Evolutionary conservation across 2,113 vertebrate species (phyloP).

Genomic region (Pterocles gutturalis): DNA sequence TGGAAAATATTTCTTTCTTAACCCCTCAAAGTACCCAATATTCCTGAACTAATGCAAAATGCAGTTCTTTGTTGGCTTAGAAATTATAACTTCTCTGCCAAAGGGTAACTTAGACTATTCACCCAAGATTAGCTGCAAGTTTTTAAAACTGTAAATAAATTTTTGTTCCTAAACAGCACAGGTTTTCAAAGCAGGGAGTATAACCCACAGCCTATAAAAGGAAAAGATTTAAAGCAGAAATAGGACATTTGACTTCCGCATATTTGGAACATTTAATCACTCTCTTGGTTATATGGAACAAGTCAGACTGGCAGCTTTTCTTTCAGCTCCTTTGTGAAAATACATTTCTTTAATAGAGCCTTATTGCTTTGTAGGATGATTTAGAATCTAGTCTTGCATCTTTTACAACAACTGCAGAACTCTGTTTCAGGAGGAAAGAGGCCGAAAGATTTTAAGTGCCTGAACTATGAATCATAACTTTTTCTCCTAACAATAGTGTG

Average conservation of each 20-base stretch:
- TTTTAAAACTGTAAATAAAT: constrained; percentile 69
- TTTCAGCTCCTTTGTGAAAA: constrained; percentile 19
- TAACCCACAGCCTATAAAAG: constrained; percentile 62
- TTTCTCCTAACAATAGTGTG: neutral
- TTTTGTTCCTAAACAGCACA: constrained; percentile 49
- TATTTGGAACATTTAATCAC: constrained; percentile 69
- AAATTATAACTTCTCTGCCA: neutral
- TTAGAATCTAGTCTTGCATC: neutral
- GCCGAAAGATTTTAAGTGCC: neutral
- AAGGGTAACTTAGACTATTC: constrained; percentile 60
- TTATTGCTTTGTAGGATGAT: neutral
- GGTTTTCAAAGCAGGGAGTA: constrained; percentile 57
- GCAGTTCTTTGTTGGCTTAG: constrained; percentile 49
- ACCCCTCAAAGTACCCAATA: constrained; percentile 42
- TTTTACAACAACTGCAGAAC: constrained; percentile 2
- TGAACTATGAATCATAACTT: neutral
- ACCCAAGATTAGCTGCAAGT: constrained; percentile 53
- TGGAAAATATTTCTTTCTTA: constrained; percentile 61
- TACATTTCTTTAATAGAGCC: constrained; percentile 15
- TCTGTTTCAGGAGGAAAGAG: neutral
- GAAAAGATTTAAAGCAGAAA: constrained; percentile 71
- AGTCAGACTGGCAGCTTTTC: constrained; percentile 6
- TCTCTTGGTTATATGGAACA: constrained; percentile 51
- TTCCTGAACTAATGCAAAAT: constrained; percentile 48
- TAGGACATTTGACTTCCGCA: constrained; percentile 43